Percentiles rank a stretch among this genome's conserved stretches.
Conservation (phyloP, 2,888 invertebrate genomes). For the Drosophila nigritarsus region DNA sequence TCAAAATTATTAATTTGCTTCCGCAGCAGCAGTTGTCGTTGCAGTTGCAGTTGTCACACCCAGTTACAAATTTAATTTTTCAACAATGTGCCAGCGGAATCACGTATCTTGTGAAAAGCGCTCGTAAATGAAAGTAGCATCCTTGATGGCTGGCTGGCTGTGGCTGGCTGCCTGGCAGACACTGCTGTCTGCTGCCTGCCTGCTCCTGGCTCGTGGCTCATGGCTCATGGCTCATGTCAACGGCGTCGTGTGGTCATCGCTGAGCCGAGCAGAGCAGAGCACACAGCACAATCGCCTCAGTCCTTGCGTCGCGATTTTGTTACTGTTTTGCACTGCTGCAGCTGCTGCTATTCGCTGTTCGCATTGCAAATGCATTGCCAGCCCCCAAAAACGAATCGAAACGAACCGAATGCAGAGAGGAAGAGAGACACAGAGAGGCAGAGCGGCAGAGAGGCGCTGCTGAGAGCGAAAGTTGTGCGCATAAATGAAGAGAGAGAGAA, state of each 20-base stretch:
- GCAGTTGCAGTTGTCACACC: conserved; percentile 72
- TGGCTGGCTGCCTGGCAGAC: conserved; percentile 73
- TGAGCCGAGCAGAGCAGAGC: conserved; percentile 4
- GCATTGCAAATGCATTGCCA: conserved; percentile 43
- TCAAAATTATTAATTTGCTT: conserved; percentile 8
- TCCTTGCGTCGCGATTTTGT: conserved; percentile 38
- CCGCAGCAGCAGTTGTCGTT: conserved; percentile 15
- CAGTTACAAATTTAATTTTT: conserved; percentile 77
- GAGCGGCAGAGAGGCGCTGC: conserved; percentile 1
- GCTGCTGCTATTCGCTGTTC: conserved; percentile 32
- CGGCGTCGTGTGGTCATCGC: conserved; percentile 19
- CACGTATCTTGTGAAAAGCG: conserved; percentile 61
- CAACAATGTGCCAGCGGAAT: conserved; percentile 66
- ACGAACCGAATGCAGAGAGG: conserved; percentile 1
- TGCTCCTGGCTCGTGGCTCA: conserved; percentile 18
- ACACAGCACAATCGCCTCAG: conserved; percentile 22
- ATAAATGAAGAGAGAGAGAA: conserved; percentile 31
- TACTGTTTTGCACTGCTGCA: conserved; percentile 32
- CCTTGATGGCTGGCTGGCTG: conserved; percentile 75
- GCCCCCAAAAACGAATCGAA: conserved; percentile 6
- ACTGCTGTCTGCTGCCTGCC: conserved; percentile 51
- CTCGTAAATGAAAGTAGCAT: conserved; percentile 69
- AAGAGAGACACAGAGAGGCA: conserved; percentile 4
- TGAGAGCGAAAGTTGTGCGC: conserved; percentile 46
- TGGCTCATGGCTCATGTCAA: conserved; percentile 23